Evolutionary conservation across 2,113 vertebrate species (phyloP).

Genomic region (Oreocharis arfaki): DNA sequence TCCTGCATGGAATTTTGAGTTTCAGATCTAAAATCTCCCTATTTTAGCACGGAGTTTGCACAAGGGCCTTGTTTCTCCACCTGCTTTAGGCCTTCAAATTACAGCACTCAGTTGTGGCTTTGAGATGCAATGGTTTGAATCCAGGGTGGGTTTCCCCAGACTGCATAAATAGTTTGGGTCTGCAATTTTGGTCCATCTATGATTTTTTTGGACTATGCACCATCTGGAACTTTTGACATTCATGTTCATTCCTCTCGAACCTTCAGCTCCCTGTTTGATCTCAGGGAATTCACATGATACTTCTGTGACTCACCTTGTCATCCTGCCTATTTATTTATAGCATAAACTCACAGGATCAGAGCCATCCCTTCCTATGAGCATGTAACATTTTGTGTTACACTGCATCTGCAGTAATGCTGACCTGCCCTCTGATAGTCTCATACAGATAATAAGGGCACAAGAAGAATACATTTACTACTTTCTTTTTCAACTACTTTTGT

Average conservation of each 20-base stretch:
- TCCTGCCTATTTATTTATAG: not conserved
- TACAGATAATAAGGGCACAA: not conserved
- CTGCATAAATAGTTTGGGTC: not conserved
- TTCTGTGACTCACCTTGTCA: slow-evolving; percentile 24
- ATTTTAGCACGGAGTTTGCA: not conserved
- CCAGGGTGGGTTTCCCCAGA: not conserved
- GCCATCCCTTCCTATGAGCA: not conserved
- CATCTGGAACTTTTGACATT: not conserved
- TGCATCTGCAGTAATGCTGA: not conserved
- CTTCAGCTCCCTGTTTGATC: not conserved
- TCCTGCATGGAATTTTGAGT: not conserved
- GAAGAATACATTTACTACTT: not conserved
- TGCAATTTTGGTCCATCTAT: not conserved
- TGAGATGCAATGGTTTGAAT: not conserved
- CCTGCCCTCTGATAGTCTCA: not conserved
- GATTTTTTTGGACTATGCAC: not conserved
- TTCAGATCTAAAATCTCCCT: not conserved
- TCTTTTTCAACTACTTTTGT: slow-evolving; percentile 25
- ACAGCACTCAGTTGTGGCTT: not conserved
- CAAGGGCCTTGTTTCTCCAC: not conserved
- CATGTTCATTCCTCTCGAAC: not conserved
- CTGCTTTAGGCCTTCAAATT: not conserved
- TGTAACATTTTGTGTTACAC: not conserved
- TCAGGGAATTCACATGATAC: not conserved
- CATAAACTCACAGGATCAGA: not conserved